phyloP scores from a whole-genome alignment of 2,888 invertebrate genomes.

The Ophion ellenae region DNA sequence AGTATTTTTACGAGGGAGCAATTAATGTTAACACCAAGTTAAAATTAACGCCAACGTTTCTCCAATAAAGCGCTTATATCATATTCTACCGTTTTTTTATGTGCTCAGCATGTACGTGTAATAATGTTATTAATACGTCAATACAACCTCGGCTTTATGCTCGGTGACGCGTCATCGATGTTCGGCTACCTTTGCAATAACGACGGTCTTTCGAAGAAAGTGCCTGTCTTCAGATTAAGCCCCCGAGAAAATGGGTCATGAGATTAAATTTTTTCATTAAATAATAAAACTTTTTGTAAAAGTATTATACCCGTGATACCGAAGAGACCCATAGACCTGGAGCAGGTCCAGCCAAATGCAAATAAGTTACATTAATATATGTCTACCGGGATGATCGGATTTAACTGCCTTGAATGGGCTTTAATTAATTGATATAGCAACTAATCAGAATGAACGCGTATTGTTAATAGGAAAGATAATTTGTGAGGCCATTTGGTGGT shows the following conservation, averaged over 20 bases:
- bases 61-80: conserved; percentile 14
- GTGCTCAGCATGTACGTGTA: neutral
- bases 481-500: neutral
- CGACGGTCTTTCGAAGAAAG: too few species aligned
- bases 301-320: neutral
- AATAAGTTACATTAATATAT: neutral
- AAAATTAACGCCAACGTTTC: conserved; percentile 6
- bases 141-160: neutral
- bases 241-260: neutral
- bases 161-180: neutral
- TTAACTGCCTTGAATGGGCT: neutral
- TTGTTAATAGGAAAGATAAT: conserved; percentile 13
- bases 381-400: neutral
- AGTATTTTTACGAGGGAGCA: conserved; percentile 7
- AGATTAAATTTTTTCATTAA: too few species aligned
- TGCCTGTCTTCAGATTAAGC: neutral
- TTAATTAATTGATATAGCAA: conserved; percentile 5
- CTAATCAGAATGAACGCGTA: conserved; percentile 4
- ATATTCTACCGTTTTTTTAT: conserved; percentile 12
- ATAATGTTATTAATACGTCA: conserved; percentile 17
- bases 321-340: neutral
- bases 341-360: neutral
- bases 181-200: neutral
- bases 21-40: conserved; percentile 1
- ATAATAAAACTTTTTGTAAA: neutral